phyloP scores from a whole-genome alignment of 2,113 vertebrate genomes.

The Canis aureus region DNA sequence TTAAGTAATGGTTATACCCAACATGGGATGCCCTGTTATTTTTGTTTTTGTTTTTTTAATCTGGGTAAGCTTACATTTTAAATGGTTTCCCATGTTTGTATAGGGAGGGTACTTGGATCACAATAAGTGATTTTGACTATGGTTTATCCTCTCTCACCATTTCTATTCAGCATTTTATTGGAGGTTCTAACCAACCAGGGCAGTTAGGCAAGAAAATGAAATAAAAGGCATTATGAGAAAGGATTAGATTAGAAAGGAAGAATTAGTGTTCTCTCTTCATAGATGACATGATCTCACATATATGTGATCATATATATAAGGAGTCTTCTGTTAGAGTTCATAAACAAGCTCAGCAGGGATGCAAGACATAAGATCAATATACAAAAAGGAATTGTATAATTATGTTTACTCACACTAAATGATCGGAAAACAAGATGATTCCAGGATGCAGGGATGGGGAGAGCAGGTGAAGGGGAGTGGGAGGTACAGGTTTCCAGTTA shows the following conservation, averaged over 20 bases:
- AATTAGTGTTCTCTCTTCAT: background rate
- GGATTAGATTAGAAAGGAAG: background rate
- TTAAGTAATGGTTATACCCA: background rate
- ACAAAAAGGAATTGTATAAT: background rate
- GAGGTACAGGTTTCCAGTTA: background rate
- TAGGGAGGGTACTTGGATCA: constrained; percentile 1
- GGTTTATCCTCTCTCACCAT: background rate
- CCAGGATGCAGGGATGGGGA: background rate
- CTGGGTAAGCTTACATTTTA: background rate
- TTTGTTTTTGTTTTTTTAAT: background rate
- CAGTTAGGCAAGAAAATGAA: constrained; percentile 12
- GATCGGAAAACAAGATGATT: background rate
- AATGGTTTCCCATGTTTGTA: background rate
- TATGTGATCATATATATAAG: background rate
- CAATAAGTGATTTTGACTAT: background rate
- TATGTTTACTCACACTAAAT: background rate
- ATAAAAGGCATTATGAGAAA: background rate
- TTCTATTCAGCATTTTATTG: constrained; percentile 10
- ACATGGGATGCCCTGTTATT: background rate
- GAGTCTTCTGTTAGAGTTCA: background rate
- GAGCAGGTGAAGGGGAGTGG: background rate
- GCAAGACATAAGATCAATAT: background rate
- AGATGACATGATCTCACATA: background rate
- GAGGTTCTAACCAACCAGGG: background rate
- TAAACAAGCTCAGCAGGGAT: background rate